Percentiles rank a stretch among this genome's conserved stretches.
These are phyloP conservation scores for Cydia fagiglandana DNA, from an alignment of 1,140 invertebrate species.

Conservation along the genomic window DNA sequence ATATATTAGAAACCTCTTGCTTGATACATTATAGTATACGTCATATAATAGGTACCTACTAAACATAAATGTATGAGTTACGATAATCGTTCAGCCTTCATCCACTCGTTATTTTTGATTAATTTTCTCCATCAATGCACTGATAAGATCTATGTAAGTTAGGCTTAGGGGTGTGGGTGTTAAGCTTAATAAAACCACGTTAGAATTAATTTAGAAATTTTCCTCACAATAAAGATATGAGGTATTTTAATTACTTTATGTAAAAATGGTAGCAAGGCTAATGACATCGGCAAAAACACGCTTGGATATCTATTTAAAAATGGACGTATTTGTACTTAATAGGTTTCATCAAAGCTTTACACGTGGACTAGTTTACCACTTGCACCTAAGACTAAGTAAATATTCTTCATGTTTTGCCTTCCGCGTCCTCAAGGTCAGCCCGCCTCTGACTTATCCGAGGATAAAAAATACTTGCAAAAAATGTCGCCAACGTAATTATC, in stretches of 20 bases:
- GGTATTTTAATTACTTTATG: neutral
- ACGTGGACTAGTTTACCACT: conserved; percentile 8
- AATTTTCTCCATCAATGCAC: conserved; percentile 26
- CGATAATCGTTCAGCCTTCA: conserved; percentile 18
- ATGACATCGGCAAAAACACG: neutral
- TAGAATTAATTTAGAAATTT: neutral
- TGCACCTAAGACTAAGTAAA: conserved; percentile 34
- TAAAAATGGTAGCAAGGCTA: neutral
- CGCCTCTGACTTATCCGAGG: conserved; percentile 40
- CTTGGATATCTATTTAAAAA: neutral
- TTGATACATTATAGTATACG: no score
- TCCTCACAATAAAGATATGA: neutral
- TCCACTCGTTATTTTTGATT: neutral
- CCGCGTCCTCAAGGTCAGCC: conserved; percentile 59
- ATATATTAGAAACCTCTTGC: no score
- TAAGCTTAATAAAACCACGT: conserved; percentile 11
- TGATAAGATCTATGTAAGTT: conserved; percentile 4
- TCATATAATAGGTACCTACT: neutral
- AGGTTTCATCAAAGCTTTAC: conserved; percentile 18
- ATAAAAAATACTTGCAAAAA: conserved; percentile 40
- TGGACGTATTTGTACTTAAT: neutral
- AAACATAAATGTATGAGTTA: conserved; percentile 6
- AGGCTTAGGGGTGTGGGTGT: neutral
- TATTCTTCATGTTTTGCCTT: conserved; percentile 49
- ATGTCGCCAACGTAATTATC: conserved; percentile 41